Conservation (phyloP, 2,888 invertebrate species). For the Torymus aiolomorphi region DNA sequence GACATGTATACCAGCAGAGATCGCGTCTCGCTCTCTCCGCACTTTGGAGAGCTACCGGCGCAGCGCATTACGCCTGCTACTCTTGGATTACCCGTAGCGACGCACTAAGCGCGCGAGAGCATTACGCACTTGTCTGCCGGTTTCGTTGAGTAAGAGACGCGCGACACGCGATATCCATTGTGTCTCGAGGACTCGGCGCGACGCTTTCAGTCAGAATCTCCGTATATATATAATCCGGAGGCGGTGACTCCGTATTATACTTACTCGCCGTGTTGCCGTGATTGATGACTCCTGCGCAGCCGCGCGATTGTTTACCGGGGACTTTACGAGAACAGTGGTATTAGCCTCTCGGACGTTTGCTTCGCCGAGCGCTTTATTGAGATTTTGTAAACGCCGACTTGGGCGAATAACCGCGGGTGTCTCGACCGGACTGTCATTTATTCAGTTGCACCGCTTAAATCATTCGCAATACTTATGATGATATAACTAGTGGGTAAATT, state of each 20-base stretch:
- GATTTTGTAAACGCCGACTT: too few relatives aligned
- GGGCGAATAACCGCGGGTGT: too few relatives aligned
- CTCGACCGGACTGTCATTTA: too few relatives aligned
- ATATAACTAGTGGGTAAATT: too few relatives aligned
- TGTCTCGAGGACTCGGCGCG: conserved; percentile 44
- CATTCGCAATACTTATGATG: too few relatives aligned
- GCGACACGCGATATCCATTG: conserved; percentile 66
- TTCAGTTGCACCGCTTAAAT: too few relatives aligned
- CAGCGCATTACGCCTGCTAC: conserved; percentile 1
- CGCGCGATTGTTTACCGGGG: too few relatives aligned
- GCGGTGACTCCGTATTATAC: not conserved
- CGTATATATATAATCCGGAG: not conserved
- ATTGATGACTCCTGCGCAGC: too few relatives aligned
- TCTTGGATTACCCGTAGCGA: conserved; percentile 37
- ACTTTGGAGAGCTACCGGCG: conserved; percentile 6
- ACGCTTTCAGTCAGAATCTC: not conserved
- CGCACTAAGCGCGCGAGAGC: conserved; percentile 59
- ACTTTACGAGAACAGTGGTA: too few relatives aligned
- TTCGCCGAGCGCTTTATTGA: too few relatives aligned
- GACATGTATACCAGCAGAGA: not conserved
- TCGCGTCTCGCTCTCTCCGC: conserved; percentile 5
- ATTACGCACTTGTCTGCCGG: conserved; percentile 62
- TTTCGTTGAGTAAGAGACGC: conserved; percentile 53
- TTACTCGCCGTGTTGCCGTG: too few relatives aligned
- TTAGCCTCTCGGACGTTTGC: too few relatives aligned